A percentile compares a stretch with the other conserved stretches of the same genome.
These are phyloP conservation scores for Brevimyrus niger DNA, from an alignment of 2,113 vertebrate genomes.

Conservation along the genomic window DNA sequence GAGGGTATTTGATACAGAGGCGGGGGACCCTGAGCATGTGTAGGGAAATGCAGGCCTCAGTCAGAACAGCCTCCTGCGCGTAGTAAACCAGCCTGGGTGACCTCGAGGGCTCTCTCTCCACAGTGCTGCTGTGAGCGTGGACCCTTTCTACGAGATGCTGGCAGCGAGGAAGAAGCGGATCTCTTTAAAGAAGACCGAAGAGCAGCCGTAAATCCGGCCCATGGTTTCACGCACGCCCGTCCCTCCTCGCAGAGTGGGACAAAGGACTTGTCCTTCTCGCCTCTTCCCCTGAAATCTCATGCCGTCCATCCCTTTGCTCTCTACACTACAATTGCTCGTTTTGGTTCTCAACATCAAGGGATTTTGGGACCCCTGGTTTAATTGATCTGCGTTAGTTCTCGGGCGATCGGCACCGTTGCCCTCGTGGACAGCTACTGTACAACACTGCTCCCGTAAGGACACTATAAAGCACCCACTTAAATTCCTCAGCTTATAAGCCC, in stretches of 20 bases:
- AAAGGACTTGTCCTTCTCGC: conserved; percentile 14
- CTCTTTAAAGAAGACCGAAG: conserved; percentile 86
- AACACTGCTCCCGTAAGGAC: not conserved
- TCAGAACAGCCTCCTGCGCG: not conserved
- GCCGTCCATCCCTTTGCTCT: not conserved
- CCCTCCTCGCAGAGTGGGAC: conserved; percentile 26
- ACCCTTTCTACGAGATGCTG: conserved; percentile 93
- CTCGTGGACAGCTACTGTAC: not conserved
- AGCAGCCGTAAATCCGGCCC: conserved; percentile 56
- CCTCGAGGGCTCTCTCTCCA: conserved; percentile 9
- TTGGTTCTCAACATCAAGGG: conserved; percentile 21
- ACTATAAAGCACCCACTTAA: not conserved
- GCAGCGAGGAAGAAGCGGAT: conserved; percentile 88
- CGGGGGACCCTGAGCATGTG: not conserved
- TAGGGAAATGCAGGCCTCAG: not conserved
- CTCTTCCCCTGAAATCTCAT: conserved; percentile 16
- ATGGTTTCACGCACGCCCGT: conserved; percentile 14
- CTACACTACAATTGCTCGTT: conserved; percentile 2
- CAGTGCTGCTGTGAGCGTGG: conserved; percentile 85
- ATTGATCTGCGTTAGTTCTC: conserved; percentile 28
- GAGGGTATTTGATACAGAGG: not conserved
- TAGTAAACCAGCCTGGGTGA: not conserved
- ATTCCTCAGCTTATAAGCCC: not conserved
- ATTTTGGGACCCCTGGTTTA: conserved; percentile 26
- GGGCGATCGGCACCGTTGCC: conserved; percentile 15